phyloP scores from a whole-genome alignment of 2,113 vertebrate species.

The Conger conger region DNA sequence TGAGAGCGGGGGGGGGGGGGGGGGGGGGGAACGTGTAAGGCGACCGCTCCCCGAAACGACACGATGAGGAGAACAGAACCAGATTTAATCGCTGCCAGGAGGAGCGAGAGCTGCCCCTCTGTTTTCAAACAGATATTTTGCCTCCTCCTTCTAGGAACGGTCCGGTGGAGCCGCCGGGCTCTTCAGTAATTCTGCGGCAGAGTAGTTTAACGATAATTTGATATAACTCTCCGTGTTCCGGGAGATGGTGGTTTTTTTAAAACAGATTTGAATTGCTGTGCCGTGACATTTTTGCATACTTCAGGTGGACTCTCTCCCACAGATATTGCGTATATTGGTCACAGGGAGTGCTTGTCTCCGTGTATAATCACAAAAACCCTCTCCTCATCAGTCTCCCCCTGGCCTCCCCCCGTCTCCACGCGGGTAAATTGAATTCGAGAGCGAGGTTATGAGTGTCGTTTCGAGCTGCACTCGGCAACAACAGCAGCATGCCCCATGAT shows the following conservation, averaged over 20 bases:
- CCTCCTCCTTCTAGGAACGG: background rate
- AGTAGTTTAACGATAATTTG: background rate
- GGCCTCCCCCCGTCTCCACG: background rate
- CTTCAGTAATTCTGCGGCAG: background rate
- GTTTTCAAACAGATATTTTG: background rate
- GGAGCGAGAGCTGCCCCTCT: background rate
- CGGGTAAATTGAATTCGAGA: conserved; percentile 26
- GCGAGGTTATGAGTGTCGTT: conserved; percentile 5
- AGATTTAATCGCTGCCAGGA: background rate
- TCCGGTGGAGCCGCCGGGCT: background rate
- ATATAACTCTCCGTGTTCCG: background rate
- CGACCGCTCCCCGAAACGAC: background rate
- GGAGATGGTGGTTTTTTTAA: background rate
- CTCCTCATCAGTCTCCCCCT: background rate
- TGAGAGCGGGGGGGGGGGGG: background rate
- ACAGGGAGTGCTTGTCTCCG: background rate
- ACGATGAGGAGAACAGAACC: background rate
- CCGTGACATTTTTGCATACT: background rate
- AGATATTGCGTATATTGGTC: background rate
- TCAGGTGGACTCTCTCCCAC: background rate
- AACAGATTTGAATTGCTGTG: background rate
- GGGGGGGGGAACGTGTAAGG: background rate
- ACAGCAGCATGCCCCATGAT: conserved; percentile 27
- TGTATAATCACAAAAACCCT: conserved; percentile 2
- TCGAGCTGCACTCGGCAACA: conserved; percentile 10